Evolutionary conservation across 2,888 invertebrate genomes (phyloP).

Genomic region (Netelia virgata): DNA sequence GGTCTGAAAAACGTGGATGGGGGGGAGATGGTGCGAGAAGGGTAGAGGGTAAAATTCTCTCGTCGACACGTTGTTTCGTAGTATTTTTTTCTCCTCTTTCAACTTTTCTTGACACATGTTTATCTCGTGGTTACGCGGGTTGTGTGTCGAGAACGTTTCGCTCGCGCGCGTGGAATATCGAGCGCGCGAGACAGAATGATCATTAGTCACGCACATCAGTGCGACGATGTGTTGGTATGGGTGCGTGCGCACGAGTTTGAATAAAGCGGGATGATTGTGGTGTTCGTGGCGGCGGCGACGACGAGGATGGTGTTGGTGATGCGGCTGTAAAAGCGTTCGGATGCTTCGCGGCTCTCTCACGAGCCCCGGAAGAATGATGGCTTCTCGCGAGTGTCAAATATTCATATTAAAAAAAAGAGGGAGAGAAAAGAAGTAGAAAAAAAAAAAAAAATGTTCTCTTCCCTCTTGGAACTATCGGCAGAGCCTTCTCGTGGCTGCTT

Average conservation of each 20-base stretch:
- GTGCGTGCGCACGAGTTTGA: slow-evolving; percentile 2
- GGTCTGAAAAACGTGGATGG: neutral
- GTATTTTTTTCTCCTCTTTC: slow-evolving; percentile 37
- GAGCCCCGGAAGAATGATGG: slow-evolving; percentile 67
- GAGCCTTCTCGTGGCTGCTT: slow-evolving; percentile 44
- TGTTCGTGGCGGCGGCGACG: slow-evolving; percentile 39
- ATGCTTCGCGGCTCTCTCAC: slow-evolving; percentile 60
- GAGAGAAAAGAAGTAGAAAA: slow-evolving; percentile 30
- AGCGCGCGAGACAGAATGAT: slow-evolving; percentile 68
- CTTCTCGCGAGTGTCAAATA: slow-evolving; percentile 67
- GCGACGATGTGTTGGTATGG: slow-evolving; percentile 37
- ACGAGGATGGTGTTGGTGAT: slow-evolving; percentile 36
- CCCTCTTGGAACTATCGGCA: slow-evolving; percentile 51
- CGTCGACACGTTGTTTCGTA: slow-evolving; percentile 64
- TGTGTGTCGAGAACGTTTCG: slow-evolving; percentile 33
- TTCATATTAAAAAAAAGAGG: slow-evolving; percentile 57
- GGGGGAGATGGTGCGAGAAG: neutral
- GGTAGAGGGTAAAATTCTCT: slow-evolving; percentile 49
- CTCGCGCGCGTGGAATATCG: slow-evolving; percentile 66
- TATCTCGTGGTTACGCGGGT: slow-evolving; percentile 66
- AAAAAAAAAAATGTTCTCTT: slow-evolving; percentile 36
- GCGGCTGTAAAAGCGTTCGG: slow-evolving; percentile 70
- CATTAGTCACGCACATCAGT: slow-evolving; percentile 65
- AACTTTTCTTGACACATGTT: slow-evolving; percentile 68
- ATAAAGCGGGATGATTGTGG: slow-evolving; percentile 39